Evolutionary conservation across 2,888 invertebrate species (phyloP), one percentile per base, ranked within the genome.

Genomic region (Erynnis tages): DNA sequence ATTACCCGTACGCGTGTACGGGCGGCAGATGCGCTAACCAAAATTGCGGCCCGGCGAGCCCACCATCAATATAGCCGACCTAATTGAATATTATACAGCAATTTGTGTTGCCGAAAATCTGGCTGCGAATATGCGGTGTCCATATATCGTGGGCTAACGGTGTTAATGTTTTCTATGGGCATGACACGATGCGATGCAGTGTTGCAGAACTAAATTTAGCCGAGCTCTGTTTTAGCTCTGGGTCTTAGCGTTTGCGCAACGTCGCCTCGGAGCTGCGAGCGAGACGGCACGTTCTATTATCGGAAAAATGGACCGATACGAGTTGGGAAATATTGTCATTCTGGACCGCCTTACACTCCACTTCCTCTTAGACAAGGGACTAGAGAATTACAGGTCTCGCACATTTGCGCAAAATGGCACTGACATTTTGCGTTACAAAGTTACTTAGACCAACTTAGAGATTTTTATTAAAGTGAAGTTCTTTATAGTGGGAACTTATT

Each of bases 81-180:
- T 88, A 87, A 88, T 87, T 87, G 88, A 88, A 87, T 87, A 88
- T 88, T 84, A 87, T 85, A 83, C 83, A 77, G 75, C 86, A 83
- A 87, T 88, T 86, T 87, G 85, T 80, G 85, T 79, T 78, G 82
- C 80, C 79, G 86, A 87, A 88, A 87, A 87, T 85, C 87, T 84
- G 88, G 86, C 84, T 72, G 75, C 62, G 67, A 65, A 73, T 84
- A 74, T 86, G 87, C 82, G 88, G 87, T 83, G 63, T 70, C 84
- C 76, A 76, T 86, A 84, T 85, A 86, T 81, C 77, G 80, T 73
- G 65, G 65, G 68, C 66, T 70, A 69, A 69, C 75, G 68, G 74
- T 65, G 79, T 76, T 81, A 82, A 83, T 82, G 86, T 84, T 81
- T 79, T 79, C 76, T 84, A 86, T 81, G 78, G 82, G 69, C 75